phyloP scores from a whole-genome alignment of 2,113 vertebrate genomes.

The Dromaius novaehollandiae region DNA sequence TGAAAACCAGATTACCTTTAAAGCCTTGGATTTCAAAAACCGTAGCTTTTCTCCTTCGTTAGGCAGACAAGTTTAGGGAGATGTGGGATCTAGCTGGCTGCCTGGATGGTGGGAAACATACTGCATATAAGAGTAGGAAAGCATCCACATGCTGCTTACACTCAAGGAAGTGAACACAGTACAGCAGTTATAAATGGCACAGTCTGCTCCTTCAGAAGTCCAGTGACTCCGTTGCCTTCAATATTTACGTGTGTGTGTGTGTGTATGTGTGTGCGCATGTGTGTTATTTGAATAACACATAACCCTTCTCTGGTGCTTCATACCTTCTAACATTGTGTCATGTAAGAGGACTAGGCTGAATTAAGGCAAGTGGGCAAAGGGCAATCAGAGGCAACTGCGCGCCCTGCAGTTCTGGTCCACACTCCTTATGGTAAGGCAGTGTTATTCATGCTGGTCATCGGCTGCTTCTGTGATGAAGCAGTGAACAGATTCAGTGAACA shows the following conservation, averaged over 20 bases:
- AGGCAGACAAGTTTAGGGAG: neutral
- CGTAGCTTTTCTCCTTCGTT: neutral
- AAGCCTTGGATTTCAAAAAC: neutral
- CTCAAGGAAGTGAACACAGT: neutral
- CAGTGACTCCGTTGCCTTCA: neutral
- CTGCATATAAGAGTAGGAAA: neutral
- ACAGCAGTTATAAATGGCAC: neutral
- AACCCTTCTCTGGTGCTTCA: neutral
- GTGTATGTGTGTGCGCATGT: neutral
- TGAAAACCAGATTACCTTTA: neutral
- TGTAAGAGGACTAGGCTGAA: neutral
- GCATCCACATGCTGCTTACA: neutral
- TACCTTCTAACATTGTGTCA: neutral
- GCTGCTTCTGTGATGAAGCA: neutral
- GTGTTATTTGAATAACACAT: neutral
- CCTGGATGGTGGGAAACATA: neutral
- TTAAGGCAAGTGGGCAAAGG: neutral
- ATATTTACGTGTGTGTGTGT: neutral
- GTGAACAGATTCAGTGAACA: neutral
- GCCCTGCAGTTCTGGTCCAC: neutral
- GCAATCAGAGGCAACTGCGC: neutral
- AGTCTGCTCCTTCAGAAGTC: neutral
- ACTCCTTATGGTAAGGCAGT: neutral
- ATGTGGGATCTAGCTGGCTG: neutral
- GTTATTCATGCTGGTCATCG: neutral